Conservation (phyloP, 2,888 invertebrate species). For the Eutolmus rufibarbis region DNA sequence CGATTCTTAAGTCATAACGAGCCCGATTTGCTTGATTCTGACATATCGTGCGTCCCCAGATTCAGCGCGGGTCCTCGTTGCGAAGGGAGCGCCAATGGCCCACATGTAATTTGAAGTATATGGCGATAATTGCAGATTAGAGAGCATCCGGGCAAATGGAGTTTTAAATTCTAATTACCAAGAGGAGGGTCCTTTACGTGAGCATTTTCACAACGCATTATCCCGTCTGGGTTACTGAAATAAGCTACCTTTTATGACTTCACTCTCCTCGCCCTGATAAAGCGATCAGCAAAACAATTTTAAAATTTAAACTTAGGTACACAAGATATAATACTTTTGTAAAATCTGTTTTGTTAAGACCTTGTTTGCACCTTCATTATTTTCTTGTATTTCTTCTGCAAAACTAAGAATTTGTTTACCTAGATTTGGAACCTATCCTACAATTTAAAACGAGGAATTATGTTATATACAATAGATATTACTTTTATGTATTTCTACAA, state of each 20-base stretch:
- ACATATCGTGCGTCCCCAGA: neutral
- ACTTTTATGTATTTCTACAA: no score
- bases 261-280: neutral
- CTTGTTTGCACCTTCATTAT: neutral
- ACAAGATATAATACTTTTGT: no score
- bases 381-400: neutral
- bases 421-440: no score
- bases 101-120: slow-evolving; percentile 22
- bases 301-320: neutral
- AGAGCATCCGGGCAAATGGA: neutral
- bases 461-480: no score
- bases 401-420: neutral
- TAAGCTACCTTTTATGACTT: neutral
- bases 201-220: neutral
- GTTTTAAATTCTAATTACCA: slow-evolving; percentile 31
- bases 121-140: slow-evolving; percentile 29
- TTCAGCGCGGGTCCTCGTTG: neutral
- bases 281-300: neutral
- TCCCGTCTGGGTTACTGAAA: neutral
- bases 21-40: neutral
- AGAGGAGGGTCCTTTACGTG: neutral
- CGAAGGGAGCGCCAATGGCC: neutral
- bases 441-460: no score
- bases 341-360: no score
- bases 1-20: neutral